These are phyloP conservation scores for Narcine bancroftii DNA, from an alignment of 2,113 vertebrate species.

Conservation along the genomic window DNA sequence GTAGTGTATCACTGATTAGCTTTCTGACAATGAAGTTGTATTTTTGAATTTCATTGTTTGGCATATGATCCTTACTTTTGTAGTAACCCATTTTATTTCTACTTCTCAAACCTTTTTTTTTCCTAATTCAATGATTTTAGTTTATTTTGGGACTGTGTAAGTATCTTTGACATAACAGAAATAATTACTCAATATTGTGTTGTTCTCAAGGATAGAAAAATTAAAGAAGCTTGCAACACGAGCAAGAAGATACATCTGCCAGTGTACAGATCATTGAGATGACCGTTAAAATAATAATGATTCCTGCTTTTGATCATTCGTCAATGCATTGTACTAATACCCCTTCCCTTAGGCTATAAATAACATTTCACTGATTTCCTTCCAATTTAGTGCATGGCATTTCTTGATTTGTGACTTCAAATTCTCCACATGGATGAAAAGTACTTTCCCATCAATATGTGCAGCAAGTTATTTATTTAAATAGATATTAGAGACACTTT, in stretches of 20 bases:
- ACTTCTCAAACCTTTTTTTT: neutral
- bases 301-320: conserved; percentile 28
- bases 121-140: neutral
- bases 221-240: neutral
- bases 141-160: neutral
- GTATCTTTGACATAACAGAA: conserved; percentile 23
- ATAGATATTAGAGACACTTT: neutral
- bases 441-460: neutral
- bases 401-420: neutral
- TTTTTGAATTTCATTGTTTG: conserved; percentile 5
- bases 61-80: neutral
- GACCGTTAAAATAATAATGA: conserved; percentile 23
- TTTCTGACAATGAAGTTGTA: neutral
- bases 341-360: conserved; percentile 7
- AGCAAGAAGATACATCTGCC: neutral
- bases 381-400: conserved; percentile 10
- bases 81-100: neutral
- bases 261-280: conserved; percentile 8
- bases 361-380: conserved; percentile 33
- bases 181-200: conserved; percentile 28
- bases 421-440: neutral
- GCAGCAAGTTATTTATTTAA: conserved; percentile 20
- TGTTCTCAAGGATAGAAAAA: neutral
- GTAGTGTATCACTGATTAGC: neutral
- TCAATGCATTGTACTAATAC: conserved; percentile 31